Conservation (phyloP, 2,888 invertebrate species). For the Agonopterix subpropinquella region DNA sequence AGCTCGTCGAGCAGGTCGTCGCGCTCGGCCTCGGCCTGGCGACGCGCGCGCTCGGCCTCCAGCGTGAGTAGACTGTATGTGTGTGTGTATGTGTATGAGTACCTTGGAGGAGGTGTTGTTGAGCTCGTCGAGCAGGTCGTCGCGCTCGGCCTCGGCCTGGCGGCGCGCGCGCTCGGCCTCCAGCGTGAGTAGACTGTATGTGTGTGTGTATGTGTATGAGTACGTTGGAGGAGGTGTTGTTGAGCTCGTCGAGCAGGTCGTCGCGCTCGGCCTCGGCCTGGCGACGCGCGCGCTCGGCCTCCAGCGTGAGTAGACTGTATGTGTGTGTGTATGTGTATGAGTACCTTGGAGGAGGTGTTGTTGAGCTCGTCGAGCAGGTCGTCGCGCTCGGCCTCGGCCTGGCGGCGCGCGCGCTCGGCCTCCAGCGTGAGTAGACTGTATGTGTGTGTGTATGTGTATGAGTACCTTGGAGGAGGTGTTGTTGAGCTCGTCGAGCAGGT, state of each 20-base stretch:
- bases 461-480: too few relatives aligned
- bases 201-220: conserved; percentile 50
- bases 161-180: conserved; percentile 91
- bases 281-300: conserved; percentile 90
- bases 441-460: too few relatives aligned
- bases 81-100: too few relatives aligned
- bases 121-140: conserved; percentile 96
- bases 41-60: too few relatives aligned
- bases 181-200: too few relatives aligned
- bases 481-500: too few relatives aligned
- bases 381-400: conserved; percentile 96
- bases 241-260: conserved; percentile 95
- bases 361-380: conserved; percentile 96
- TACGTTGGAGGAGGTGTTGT: conserved; percentile 83
- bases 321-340: conserved; percentile 52
- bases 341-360: conserved; percentile 81
- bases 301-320: too few relatives aligned
- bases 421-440: too few relatives aligned
- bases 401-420: conserved; percentile 90
- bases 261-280: conserved; percentile 97
- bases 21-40: too few relatives aligned
- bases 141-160: conserved; percentile 95
- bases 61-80: too few relatives aligned
- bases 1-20: too few relatives aligned
- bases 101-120: conserved; percentile 84